Evolutionary conservation across 2,888 invertebrate genomes (phyloP), one percentile per base, ranked within the genome.

Genomic region (Carabus problematicus): DNA sequence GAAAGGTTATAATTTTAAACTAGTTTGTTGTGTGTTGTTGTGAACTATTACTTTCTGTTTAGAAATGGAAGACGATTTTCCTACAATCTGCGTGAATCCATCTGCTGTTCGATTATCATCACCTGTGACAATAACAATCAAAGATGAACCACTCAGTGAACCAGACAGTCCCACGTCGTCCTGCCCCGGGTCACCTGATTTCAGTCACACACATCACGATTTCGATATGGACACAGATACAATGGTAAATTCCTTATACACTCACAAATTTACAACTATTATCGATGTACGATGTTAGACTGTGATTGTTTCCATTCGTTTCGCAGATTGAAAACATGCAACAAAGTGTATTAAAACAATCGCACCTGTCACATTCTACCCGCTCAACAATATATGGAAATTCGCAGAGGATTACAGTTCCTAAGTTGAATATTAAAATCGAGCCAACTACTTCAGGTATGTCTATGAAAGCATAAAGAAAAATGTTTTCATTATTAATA

Each of bases 51-150:
- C 6, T 29, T 6, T 3, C 2, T 29, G 29, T 29, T 29, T 29
- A 94, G 95, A 95, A 77, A 92, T 94, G 90, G 95, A 95, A 81
- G 94, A 94, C 77, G 94, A 95, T 81, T 94, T 92, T 82, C 92
- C 92, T 70, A 88, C 90, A 70, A 92, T 93, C 79, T 89, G 93
- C 72, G 88, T 93, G 80, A 87, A 86, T 76, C 83, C 85, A 64
- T 85, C 86, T 18, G 84, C 86, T 69, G 84, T 82, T 72, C 81
- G 81, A 72, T 72, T 80, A 62, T 78, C 80, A 8, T 73, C 76
- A 45, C 77, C 78, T 8, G 71, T 74, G 41, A 71, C 78, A 55
- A 75, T 83, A 18, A 83, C 84, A 73, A 89, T 93, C 74, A 93
- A 93, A 82, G 88, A 91, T 68, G 93, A 94, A 77, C 93, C 93